Base-by-base conservation (phyloP, 2,888 invertebrate genomes). In the Oscheius sp. region DNA sequence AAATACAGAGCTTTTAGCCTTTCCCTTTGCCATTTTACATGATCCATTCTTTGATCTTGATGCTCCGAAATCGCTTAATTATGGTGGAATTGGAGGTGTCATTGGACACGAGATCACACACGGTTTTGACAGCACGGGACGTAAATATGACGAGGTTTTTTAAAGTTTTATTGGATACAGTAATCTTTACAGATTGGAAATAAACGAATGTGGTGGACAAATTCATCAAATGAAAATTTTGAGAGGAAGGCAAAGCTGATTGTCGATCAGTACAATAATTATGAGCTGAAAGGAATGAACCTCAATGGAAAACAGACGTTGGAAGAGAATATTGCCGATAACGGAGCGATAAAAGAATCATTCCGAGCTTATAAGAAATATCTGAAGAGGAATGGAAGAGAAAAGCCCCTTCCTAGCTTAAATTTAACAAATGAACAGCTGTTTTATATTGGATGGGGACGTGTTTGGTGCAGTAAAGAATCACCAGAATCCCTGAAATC, bases 291-390 rank as follows among this genome's bases (percentile, higher is more conserved):
- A 18, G 41, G 49, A 49, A 59, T 35, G 59, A 16, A 59, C 13
- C 13, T 58, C 25, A 12, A 58, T 35, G 59, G 59, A 13, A 59
- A 59, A 7, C 16, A 18, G 59, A 35, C 59, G 9, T n/a, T 35
- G 12, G 41, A n/a, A 7, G 59, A 59, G n/a, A 59, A 59, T 35
- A 59, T 59, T 35, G 29, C 59, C 0, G 59, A 59, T n/a, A 59
- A 59, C 18, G 59, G 59, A 12, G 59, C 35, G 12, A 29, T 59
- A 16, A 29, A 41, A 16, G 59, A 59, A 35, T 7, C 59, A 21
- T 59, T 35, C 41, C 16, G n/a, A 12, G 59, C 59, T 18, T 59
- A 59, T 41, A 13, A 59, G n/a, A 35, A 29, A 35, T 29, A 18
- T 12, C 7, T 59, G 12, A 0, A 13, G n/a, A 59, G 35, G n/a